Evolutionary conservation across 2,888 invertebrate genomes (phyloP), one percentile per base, ranked within the genome.

Genomic region (Hyles lineata): DNA sequence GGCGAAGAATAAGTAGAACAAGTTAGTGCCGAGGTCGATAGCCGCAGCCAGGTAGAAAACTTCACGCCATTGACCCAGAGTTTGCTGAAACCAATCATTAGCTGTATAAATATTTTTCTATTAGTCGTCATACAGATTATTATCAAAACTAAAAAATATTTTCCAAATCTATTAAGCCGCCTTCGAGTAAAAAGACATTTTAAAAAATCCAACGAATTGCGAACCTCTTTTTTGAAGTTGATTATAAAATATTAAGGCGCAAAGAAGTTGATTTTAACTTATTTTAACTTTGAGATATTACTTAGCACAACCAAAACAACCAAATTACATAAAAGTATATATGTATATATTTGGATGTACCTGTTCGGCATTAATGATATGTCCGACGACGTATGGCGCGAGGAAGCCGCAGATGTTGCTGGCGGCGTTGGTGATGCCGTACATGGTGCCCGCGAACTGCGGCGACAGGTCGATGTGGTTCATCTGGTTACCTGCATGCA

Each of bases 401-500:
- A 98, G 88, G 87, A 98, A 98, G 0, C 98, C 98, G 83, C 97
- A 98, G 72, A 96, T 96, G 85, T 98, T 98, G 32, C 97, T 96
- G 0, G 97, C 97, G 0, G 97, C 97, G 87, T 98, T 98, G 1
- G 97, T 97, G 19, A 98, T 96, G 1, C 98, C 98, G 84, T 98
- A 97, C 96, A 98, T 96, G 0, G 98, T 98, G 61, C 98, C 97
- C 1, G 97, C 98, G 87, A 96, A 98, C 85, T 96, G 96, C 0
- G 98, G 97, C 83, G 97, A 97, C 32, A 98, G 89, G 29, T 97
- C 96, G 61, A 98, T 97, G 87, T 98, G 97, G 90, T 98, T 98
- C 97, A 97, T 97, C 87, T 97, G 97, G 85, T 97, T 97, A 60
- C 97, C 97, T 95, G 83, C 8, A 76, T 3, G 3, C 74, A 0